Base-by-base conservation (phyloP, 1,140 invertebrate species). In the Apolygus lucorum region DNA sequence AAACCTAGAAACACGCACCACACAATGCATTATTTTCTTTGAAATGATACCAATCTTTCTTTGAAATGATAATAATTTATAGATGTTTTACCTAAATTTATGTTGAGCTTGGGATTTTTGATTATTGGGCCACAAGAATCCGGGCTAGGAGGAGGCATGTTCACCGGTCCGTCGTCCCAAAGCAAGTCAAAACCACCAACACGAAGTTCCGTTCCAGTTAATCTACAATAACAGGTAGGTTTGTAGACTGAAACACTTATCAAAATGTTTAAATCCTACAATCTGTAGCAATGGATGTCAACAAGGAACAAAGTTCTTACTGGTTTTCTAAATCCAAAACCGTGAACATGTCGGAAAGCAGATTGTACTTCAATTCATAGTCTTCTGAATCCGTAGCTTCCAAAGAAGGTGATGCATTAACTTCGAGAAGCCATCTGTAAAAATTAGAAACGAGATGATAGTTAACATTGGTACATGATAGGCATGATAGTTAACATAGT, bases 371-470 rank as follows among this genome's bases (percentile, higher is more conserved):
- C 22, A 82, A 64, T 14, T 76, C 72, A 68, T 80, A 78, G 73
- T 87, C 85, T 71, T 82, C 82, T 26, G 78, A 78, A 67, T 84
- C 85, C 1, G 85, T 86, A n/a, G 84, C 81, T 1, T 81, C 82
- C 62, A 88, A 75, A 26, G 85, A 84, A 0, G 87, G 87, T 21
- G 85, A 86, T 14, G 87, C 81, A 75, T 88, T 88, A 49, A 83
- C 79, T 75, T 88, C 87, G 42, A 87, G 76, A 17, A 88, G 75
- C 85, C 86, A 88, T n/a, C 76, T 77, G 21, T 52, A 72, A 52
- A 26, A 71, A n/a, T n/a, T n/a, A n/a, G n/a, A n/a, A n/a, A n/a
- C n/a, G n/a, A n/a, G n/a, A n/a, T n/a, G n/a, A n/a, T n/a, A n/a
- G n/a, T n/a, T n/a, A n/a, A n/a, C n/a, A n/a, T n/a, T n/a, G n/a